Conservation (phyloP, 2,797 vertebrate species). For the Cynodonichthys magdalenae region DNA sequence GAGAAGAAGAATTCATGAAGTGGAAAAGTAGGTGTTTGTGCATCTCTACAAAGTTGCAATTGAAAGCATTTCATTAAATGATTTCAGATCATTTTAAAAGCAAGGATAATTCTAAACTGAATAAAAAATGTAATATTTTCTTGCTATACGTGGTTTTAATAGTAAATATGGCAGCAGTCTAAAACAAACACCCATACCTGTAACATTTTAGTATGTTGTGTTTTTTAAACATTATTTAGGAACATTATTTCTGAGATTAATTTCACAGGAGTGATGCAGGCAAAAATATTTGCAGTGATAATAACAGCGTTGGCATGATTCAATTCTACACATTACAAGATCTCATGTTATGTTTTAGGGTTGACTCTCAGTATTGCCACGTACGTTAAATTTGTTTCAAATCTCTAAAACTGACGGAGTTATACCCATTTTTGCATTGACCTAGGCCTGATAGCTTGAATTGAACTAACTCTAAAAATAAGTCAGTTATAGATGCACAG, state of each 20-base stretch:
- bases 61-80: conserved; percentile 19
- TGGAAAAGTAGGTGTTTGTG: conserved; percentile 11
- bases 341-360: no score
- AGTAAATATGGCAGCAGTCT: conserved; percentile 21
- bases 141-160: conserved; percentile 13
- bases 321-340: no score
- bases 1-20: conserved; percentile 42
- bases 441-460: no score
- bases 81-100: conserved; percentile 18
- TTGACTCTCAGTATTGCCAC: no score
- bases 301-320: no score
- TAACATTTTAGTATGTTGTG: no score
- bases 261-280: neutral
- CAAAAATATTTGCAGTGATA: neutral
- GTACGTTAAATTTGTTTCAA: no score
- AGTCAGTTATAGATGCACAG: no score
- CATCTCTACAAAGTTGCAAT: conserved; percentile 17
- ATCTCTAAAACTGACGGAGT: no score
- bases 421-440: no score
- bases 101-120: conserved; percentile 24
- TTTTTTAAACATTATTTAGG: no score
- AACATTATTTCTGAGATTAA: neutral
- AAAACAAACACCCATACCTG: conserved; percentile 3
- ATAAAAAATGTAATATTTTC: neutral
- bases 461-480: no score